Conservation (phyloP, 1,140 invertebrate genomes). For the Musca vetustissima region DNA sequence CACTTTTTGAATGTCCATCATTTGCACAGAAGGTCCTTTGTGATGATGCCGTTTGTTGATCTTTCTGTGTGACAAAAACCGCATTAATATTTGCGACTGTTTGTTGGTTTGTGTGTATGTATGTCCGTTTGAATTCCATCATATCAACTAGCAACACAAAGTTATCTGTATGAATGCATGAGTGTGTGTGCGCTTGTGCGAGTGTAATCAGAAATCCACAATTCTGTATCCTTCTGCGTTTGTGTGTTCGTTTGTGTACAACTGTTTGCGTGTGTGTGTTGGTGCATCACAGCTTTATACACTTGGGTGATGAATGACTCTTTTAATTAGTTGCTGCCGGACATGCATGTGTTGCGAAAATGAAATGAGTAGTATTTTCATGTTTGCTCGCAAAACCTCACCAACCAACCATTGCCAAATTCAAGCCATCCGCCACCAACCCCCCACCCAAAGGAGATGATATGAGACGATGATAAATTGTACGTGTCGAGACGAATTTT, state of each 20-base stretch:
- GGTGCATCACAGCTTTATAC: slow-evolving; percentile 25
- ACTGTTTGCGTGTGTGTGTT: background rate
- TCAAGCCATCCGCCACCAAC: no score
- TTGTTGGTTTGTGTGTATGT: no score
- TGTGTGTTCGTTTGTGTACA: background rate
- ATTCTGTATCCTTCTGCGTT: background rate
- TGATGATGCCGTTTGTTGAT: no score
- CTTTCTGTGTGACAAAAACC: no score
- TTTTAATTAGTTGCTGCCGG: slow-evolving; percentile 56
- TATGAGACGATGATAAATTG: no score
- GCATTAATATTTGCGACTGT: no score
- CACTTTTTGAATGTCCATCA: no score
- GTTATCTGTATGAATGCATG: background rate
- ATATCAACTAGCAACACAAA: background rate
- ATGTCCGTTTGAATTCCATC: background rate
- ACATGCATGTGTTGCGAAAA: slow-evolving; percentile 55
- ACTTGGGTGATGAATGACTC: slow-evolving; percentile 56
- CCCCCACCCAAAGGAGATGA: no score
- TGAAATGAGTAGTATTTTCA: slow-evolving; percentile 29
- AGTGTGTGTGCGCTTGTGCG: background rate
- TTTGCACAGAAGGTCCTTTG: no score
- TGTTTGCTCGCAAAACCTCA: slow-evolving; percentile 1
- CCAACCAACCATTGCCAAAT: no score
- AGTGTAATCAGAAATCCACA: no score
- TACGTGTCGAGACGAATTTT: no score